Base-by-base conservation (phyloP, 2,113 vertebrate genomes). In the Centropus bengalensis region DNA sequence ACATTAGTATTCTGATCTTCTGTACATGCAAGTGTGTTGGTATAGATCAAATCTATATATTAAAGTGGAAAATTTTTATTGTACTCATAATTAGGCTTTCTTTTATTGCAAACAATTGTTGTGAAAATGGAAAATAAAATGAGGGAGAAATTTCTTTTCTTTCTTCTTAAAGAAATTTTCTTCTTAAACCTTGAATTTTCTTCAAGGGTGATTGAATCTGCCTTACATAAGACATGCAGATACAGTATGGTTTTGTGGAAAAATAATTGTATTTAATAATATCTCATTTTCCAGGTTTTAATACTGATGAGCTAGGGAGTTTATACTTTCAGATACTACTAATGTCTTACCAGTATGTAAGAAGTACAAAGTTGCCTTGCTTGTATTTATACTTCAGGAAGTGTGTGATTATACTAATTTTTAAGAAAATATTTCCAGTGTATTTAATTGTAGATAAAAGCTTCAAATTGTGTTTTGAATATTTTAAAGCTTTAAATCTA, bases 241-340 rank as follows among this genome's bases (percentile, higher is more conserved):
- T 42, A 36, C 45, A 68, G 63, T 89, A 92, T 73, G 49, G 33
- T 7, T 80, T 93, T 74, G 58, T 33, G 26, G 32, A 67, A 74
- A 94, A 55, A 89, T 26, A 58, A 62, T 82, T 76, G 92, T 78
- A 59, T 86, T 77, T 92, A 76, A 73, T 82, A 74, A 92, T 86
- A 49, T 64, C 27, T 87, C 6, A 84, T 76, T 93, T 88, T 71
- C 54, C 45, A 75, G 33, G 11, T 12, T 68, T 60, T 92, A 85
- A 62, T 56, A 54, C 47, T 82, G 49, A 91, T 28, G 70, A 89
- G 6, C 13, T 51, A 12, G 9, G 16, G 58, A 69, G 5, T 26
- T 78, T 63, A 32, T 38, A 33, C 23, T 81, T 89, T 63, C 38
- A 67, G 28, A 24, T 33, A 11, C 21, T 75, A 8, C 23, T 56